Percentiles rank a stretch among this genome's conserved stretches.
These are phyloP conservation scores for Spilarctia lutea DNA, from an alignment of 2,888 invertebrate genomes.

Conservation along the genomic window DNA sequence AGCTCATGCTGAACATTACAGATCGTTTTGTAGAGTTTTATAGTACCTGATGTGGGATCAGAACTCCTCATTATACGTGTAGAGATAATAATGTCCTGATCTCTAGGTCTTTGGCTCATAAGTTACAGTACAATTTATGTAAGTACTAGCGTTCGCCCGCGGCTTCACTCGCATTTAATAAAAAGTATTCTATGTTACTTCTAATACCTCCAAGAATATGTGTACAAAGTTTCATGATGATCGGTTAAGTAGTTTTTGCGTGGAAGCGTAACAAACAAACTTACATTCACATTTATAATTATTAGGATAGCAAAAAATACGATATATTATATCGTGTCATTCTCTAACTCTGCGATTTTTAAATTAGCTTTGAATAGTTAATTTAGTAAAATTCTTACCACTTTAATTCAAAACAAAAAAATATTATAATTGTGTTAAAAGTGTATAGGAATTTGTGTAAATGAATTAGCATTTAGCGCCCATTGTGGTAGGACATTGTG, in stretches of 20 bases:
- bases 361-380: background rate
- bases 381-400: too few relatives aligned
- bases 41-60: background rate
- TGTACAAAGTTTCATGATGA: too few relatives aligned
- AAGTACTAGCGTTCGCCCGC: too few relatives aligned
- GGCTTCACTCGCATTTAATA: too few relatives aligned
- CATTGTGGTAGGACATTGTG: too few relatives aligned
- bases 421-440: background rate
- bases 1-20: constrained; percentile 35
- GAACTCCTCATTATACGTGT: background rate
- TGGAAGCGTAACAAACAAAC: too few relatives aligned
- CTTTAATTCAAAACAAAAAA: background rate
- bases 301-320: too few relatives aligned
- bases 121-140: background rate
- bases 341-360: too few relatives aligned
- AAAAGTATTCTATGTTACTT: too few relatives aligned
- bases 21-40: constrained; percentile 25
- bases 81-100: background rate
- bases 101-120: background rate
- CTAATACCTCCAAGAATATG: too few relatives aligned
- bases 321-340: background rate
- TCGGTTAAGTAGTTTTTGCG: too few relatives aligned
- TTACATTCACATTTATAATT: too few relatives aligned
- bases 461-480: background rate
- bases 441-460: background rate